Percentiles rank a stretch among this genome's conserved stretches.
These are phyloP conservation scores for Peromyscus eremicus DNA, from an alignment of 2,797 vertebrate genomes.

Conservation along the genomic window DNA sequence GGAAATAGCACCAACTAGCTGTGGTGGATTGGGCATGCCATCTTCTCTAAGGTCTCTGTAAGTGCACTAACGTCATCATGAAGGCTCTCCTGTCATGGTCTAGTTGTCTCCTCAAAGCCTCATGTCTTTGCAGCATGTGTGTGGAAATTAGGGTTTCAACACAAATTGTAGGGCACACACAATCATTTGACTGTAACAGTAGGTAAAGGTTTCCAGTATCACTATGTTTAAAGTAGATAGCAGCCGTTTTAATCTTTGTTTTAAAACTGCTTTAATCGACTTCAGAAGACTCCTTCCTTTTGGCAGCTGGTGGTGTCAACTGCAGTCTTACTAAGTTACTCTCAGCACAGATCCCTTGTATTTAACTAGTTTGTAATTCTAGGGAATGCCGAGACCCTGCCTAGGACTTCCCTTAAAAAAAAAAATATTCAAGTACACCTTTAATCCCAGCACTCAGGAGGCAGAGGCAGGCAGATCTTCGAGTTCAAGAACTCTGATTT, in stretches of 20 bases:
- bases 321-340: constrained; percentile 9
- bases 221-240: neutral
- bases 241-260: neutral
- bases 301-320: neutral
- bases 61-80: neutral
- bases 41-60: neutral
- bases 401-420: constrained; percentile 13
- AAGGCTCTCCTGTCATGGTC: no score
- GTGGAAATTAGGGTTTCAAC: neutral
- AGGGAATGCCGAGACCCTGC: neutral
- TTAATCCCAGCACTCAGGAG: neutral
- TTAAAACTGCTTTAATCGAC: constrained; percentile 1
- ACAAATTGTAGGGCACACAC: neutral
- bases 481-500: neutral
- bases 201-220: neutral
- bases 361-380: constrained; percentile 43
- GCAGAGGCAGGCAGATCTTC: neutral
- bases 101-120: neutral
- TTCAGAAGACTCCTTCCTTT: constrained; percentile 19
- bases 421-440: neutral
- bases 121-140: neutral
- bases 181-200: neutral
- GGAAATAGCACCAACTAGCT: neutral
- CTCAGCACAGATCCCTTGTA: neutral
- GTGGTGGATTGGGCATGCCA: neutral